Percentiles rank a stretch among this genome's conserved stretches.
phyloP scores from a whole-genome alignment of 2,888 invertebrate genomes.

The Cosmia pyralina region DNA sequence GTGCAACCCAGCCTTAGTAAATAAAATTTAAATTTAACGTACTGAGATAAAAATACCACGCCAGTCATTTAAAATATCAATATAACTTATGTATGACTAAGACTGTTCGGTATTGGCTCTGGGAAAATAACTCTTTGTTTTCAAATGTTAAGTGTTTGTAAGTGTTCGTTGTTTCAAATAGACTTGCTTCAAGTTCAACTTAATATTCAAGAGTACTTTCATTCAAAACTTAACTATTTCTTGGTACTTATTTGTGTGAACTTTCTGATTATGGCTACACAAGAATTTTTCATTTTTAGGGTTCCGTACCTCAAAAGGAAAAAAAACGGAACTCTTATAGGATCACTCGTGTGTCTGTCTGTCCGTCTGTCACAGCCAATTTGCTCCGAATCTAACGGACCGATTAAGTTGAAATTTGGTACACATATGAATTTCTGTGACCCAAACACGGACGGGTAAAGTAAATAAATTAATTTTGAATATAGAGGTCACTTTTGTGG shows the following conservation, averaged over 20 bases:
- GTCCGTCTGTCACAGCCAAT: too few relatives aligned
- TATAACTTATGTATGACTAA: conserved; percentile 66
- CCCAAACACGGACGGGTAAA: too few relatives aligned
- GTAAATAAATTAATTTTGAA: too few relatives aligned
- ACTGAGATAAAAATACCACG: conserved; percentile 62
- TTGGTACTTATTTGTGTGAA: neutral
- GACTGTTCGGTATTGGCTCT: conserved; percentile 47
- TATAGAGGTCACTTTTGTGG: too few relatives aligned
- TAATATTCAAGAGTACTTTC: conserved; percentile 11
- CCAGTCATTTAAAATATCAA: conserved; percentile 59
- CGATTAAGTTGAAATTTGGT: too few relatives aligned
- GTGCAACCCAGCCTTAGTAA: conserved; percentile 12
- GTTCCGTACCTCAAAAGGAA: too few relatives aligned
- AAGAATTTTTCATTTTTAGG: neutral
- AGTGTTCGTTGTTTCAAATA: conserved; percentile 36
- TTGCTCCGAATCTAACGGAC: too few relatives aligned
- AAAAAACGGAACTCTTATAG: too few relatives aligned
- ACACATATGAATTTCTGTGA: too few relatives aligned
- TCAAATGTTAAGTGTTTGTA: conserved; percentile 29
- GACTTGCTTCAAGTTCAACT: conserved; percentile 1
- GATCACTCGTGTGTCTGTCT: too few relatives aligned
- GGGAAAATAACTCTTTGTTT: conserved; percentile 53
- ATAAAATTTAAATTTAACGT: conserved; percentile 48
- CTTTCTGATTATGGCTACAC: neutral
- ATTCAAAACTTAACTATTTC: neutral